These are phyloP conservation scores for Parnassius smintheus DNA, from an alignment of 2,888 invertebrate genomes.

Conservation along the genomic window DNA sequence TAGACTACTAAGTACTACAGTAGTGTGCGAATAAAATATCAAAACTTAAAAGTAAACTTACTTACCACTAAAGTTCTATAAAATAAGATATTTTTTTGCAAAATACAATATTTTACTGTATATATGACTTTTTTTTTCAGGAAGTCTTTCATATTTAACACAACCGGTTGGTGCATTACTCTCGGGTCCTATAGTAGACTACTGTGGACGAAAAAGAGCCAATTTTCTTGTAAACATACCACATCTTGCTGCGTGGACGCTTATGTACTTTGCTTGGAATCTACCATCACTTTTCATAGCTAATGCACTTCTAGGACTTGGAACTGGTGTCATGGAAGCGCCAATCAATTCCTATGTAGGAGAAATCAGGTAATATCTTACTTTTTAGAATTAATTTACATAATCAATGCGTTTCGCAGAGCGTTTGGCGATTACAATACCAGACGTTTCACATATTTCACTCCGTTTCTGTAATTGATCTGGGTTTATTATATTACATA, in stretches of 20 bases:
- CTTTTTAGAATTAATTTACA: too few relatives aligned
- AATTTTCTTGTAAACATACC: slow-evolving; percentile 80
- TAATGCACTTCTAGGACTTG: slow-evolving; percentile 74
- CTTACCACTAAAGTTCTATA: too few relatives aligned
- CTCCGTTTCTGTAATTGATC: too few relatives aligned
- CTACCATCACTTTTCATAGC: slow-evolving; percentile 70
- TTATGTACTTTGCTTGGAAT: slow-evolving; percentile 73
- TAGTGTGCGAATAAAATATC: too few relatives aligned
- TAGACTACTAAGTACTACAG: too few relatives aligned
- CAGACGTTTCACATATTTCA: too few relatives aligned
- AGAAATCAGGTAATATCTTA: slow-evolving; percentile 69
- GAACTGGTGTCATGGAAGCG: slow-evolving; percentile 82
- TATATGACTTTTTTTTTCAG: slow-evolving; percentile 49
- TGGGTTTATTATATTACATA: too few relatives aligned
- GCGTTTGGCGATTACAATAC: too few relatives aligned
- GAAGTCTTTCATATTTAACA: slow-evolving; percentile 76
- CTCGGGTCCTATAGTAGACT: slow-evolving; percentile 79
- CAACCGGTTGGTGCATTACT: slow-evolving; percentile 80
- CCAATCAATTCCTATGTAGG: slow-evolving; percentile 81
- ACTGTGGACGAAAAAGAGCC: slow-evolving; percentile 75
- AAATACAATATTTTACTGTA: too few relatives aligned
- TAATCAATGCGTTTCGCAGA: too few relatives aligned
- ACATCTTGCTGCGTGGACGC: slow-evolving; percentile 76
- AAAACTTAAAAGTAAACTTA: too few relatives aligned
- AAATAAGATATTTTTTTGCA: too few relatives aligned